Evolutionary conservation across 64 coral and sea anemone genomes (phyloP), one percentile per base, ranked within the genome.

Genomic region (Exaiptasia diaphana): DNA sequence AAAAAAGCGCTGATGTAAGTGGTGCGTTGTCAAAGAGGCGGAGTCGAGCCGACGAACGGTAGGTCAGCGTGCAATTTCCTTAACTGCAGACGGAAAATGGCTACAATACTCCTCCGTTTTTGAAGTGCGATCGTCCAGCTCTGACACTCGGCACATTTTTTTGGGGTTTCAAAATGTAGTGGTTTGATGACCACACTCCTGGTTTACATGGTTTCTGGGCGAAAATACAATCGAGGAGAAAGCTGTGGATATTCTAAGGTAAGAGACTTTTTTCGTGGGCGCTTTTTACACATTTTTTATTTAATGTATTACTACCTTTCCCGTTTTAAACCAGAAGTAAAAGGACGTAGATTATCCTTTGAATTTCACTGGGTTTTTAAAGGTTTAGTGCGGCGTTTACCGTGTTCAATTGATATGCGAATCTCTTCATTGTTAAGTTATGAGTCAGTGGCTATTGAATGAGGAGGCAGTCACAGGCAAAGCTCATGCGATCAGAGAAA

Each of bases 1-100:
- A 35, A 35, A 17, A 38, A 65, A 65, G 28, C 61, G 4, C 61
- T 38, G 61, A 64, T 64, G 27, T 64, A 15, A 64, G 17, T 33
- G 13, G 61, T 35, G 38, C 61, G 32, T 35, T 33, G 18, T 65
- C 4, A 7, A 35, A 35, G 61, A 65, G 61, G 61, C 61, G 61
- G 61, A 65, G 61, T 38, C 61, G 61, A 65, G 33, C 32, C 61
- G 61, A 35, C 61, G 32, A 28, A 35, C 61, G 61, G 38, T 35
- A 65, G 61, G 61, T 65, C 61, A 65, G 61, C 61, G 61, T 65
- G 61, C 61, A 4, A 35, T 65, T 65, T 37, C 61, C 32, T 4
- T 35, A 28, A 20, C 13, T 65, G 30, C 32, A 35, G 38, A 28
- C 15, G 28, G 38, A 46, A 38, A 37, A 65, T 65, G 61, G 61